A percentile compares a stretch with the other conserved stretches of the same genome.
phyloP scores from a whole-genome alignment of 1,140 invertebrate species.

The Chironomus striatipennis region DNA sequence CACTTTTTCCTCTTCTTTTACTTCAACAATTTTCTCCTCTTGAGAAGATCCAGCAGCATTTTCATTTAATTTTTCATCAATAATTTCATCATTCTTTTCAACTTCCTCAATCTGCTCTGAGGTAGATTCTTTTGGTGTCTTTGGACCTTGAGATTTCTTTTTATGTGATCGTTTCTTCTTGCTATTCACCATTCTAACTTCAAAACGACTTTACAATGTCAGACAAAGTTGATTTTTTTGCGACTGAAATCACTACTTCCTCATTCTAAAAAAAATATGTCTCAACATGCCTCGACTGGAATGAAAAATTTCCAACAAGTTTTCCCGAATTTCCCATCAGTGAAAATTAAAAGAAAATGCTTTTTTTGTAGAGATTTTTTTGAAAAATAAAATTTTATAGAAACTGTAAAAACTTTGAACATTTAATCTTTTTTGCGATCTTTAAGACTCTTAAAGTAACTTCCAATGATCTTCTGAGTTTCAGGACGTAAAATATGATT shows the following conservation, averaged over 20 bases:
- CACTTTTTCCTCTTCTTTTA: not conserved
- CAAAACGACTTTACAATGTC: too few species aligned
- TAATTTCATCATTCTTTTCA: not conserved
- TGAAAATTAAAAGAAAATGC: not conserved
- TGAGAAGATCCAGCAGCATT: not conserved
- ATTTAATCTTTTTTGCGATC: not conserved
- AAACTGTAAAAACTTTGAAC: not conserved
- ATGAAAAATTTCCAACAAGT: not conserved
- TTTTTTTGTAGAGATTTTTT: not conserved
- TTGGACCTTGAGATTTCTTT: not conserved
- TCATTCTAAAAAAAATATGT: not conserved
- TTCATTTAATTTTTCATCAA: not conserved
- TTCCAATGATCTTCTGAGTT: slow-evolving; percentile 1
- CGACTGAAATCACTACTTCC: not conserved
- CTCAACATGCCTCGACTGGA: not conserved
- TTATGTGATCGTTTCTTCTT: not conserved
- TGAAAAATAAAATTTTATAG: not conserved
- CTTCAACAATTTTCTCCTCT: not conserved
- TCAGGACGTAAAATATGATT: slow-evolving; percentile 6
- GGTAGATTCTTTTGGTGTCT: not conserved
- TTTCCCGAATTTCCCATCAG: not conserved
- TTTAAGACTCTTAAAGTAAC: not conserved
- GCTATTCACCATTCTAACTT: not conserved
- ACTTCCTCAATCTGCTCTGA: not conserved
- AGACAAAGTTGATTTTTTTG: too few species aligned